These are phyloP conservation scores for Gisinianus flammeolus DNA, from an alignment of 2,888 invertebrate species.

Conservation along the genomic window DNA sequence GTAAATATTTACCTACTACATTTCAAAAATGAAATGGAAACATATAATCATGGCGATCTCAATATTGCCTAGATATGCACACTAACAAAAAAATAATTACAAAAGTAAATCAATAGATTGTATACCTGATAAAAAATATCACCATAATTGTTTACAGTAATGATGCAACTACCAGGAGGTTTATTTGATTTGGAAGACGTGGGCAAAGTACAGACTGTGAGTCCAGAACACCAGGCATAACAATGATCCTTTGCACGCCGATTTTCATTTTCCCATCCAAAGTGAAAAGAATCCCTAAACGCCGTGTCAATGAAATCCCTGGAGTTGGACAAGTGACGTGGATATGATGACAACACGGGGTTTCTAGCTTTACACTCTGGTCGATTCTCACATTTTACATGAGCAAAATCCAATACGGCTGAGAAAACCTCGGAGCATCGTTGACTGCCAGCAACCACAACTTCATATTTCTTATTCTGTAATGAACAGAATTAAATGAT, in stretches of 20 bases:
- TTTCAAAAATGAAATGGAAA: too few species aligned
- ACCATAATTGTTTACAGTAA: constrained; percentile 51
- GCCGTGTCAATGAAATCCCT: constrained; percentile 43
- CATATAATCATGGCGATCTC: background rate
- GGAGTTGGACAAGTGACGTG: constrained; percentile 49
- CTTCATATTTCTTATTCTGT: constrained; percentile 50
- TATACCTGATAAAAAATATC: constrained; percentile 56
- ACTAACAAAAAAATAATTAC: too few species aligned
- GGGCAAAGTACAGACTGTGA: constrained; percentile 34
- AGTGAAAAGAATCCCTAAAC: constrained; percentile 29
- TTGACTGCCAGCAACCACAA: constrained; percentile 51
- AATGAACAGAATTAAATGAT: constrained; percentile 24
- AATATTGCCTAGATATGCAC: too few species aligned
- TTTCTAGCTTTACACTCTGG: constrained; percentile 46
- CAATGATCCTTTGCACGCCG: constrained; percentile 40
- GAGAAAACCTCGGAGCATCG: constrained; percentile 48
- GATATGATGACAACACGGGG: constrained; percentile 53
- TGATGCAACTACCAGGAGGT: constrained; percentile 42
- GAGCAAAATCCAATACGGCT: constrained; percentile 47
- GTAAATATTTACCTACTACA: too few species aligned
- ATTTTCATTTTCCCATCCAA: constrained; percentile 42
- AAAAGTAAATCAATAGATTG: background rate
- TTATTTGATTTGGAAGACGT: background rate
- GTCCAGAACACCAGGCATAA: constrained; percentile 55
- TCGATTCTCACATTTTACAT: constrained; percentile 45